Base-by-base conservation (phyloP, 2,888 invertebrate species). In the Drosophila meridionalis region DNA sequence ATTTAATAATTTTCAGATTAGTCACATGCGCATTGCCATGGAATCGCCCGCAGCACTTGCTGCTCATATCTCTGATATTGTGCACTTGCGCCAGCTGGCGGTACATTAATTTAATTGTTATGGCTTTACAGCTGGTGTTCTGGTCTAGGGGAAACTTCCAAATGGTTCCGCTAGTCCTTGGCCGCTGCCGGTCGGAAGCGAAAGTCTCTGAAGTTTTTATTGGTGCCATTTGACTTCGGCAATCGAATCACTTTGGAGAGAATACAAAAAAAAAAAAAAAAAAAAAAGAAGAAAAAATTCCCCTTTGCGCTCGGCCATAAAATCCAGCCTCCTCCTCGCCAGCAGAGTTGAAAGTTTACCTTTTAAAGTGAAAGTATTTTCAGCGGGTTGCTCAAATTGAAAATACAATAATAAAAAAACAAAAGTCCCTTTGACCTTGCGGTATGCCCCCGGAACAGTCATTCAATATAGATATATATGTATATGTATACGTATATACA, bases 161-260 rank as follows among this genome's bases (percentile, higher is more conserved):
- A 76, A 75, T 65, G 80, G 42, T 61, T 79, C 79, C 75, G 63
- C 34, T 71, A 48, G 80, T 65, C 38, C 69, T 75, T 59, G 80
- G 52, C 45, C 50, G 20, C 52, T 56, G 63, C 60, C 63, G 59
- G 47, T 45, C 61, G 78, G 82, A 81, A 73, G 65, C 34, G 62
- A 80, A 69, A 73, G 82, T 73, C 69, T 71, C 72, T 71, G 56
- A 77, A 82, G 82, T 87, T 84, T 87, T 84, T 84, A 84, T 84
- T 82, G 87, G 61, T 68, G 84, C 85, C 86, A 76, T 82, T 85
- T 76, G 69, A 78, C 69, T 74, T 69, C 69, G 76, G 74, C 83
- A 87, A 87, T 87, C 85, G 85, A 87, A 82, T 84, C 73, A 65
- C 68, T 76, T 73, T 69, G 68, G 48, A 58, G 59, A 52, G 78